These are phyloP conservation scores for Cynocephalus volans DNA, from an alignment of 2,113 vertebrate genomes.

Conservation along the genomic window DNA sequence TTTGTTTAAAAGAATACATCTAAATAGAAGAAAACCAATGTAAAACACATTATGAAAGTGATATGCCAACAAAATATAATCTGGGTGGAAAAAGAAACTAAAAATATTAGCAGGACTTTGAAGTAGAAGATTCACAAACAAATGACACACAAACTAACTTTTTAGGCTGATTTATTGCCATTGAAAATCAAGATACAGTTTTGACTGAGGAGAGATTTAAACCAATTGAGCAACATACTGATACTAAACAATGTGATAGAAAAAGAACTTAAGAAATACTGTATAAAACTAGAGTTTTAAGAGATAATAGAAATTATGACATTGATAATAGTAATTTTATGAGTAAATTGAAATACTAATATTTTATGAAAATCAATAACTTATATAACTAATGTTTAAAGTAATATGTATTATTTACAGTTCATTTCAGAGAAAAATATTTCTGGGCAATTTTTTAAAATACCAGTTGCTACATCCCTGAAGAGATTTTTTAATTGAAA, in stretches of 20 bases:
- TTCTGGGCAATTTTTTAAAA: background rate
- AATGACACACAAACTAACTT: background rate
- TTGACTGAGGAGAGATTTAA: background rate
- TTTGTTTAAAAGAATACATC: background rate
- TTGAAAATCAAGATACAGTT: background rate
- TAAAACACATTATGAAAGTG: background rate
- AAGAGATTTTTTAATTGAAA: background rate
- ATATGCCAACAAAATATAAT: background rate
- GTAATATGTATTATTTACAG: background rate
- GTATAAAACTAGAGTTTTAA: background rate
- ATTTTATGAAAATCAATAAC: background rate
- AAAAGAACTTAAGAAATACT: background rate
- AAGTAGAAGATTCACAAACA: background rate
- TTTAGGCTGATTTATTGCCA: background rate
- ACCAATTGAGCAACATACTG: background rate
- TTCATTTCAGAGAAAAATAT: conserved; percentile 16
- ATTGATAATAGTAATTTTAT: background rate
- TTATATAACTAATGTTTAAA: background rate
- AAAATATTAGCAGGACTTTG: background rate
- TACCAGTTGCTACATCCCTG: background rate
- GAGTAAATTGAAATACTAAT: background rate
- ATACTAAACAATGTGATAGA: background rate
- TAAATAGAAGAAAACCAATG: background rate
- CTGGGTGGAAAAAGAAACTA: background rate
- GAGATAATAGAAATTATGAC: background rate